phyloP scores from a whole-genome alignment of 2,888 invertebrate species.

The Campoplex nolae region DNA sequence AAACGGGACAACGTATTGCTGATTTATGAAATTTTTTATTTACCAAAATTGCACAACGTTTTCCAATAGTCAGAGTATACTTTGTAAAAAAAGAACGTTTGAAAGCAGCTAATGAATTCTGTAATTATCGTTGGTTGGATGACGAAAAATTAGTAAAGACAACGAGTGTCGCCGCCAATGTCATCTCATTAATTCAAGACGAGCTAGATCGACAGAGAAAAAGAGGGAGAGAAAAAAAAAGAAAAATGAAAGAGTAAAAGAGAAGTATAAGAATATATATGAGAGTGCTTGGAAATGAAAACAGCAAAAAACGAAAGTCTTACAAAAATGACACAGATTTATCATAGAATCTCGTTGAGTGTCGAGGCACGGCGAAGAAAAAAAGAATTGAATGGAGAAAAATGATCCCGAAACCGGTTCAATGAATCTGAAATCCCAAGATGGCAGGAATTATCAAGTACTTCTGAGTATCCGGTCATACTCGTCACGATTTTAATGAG shows the following conservation, averaged over 20 bases:
- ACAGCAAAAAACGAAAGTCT: slow-evolving; percentile 17
- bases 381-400: slow-evolving; percentile 7
- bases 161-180: not conserved
- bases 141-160: not conserved
- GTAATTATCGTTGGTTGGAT: not conserved
- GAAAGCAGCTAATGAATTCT: slow-evolving; percentile 1
- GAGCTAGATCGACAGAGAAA: slow-evolving; percentile 2
- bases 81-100: not conserved
- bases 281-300: slow-evolving; percentile 7
- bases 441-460: slow-evolving; percentile 73
- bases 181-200: slow-evolving; percentile 26
- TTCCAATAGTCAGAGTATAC: not conserved
- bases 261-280: not conserved
- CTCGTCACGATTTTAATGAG: slow-evolving; percentile 78
- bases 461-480: slow-evolving; percentile 18
- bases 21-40: not conserved
- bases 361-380: slow-evolving; percentile 11
- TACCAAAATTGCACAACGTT: not conserved
- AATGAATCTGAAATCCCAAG: slow-evolving; percentile 17
- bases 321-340: slow-evolving; percentile 26
- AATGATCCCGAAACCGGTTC: not conserved
- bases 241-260: too few relatives aligned
- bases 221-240: not conserved
- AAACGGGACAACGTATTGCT: not conserved
- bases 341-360: slow-evolving; percentile 19